phyloP scores from a whole-genome alignment of 2,113 vertebrate genomes.

The Sprattus sprattus region DNA sequence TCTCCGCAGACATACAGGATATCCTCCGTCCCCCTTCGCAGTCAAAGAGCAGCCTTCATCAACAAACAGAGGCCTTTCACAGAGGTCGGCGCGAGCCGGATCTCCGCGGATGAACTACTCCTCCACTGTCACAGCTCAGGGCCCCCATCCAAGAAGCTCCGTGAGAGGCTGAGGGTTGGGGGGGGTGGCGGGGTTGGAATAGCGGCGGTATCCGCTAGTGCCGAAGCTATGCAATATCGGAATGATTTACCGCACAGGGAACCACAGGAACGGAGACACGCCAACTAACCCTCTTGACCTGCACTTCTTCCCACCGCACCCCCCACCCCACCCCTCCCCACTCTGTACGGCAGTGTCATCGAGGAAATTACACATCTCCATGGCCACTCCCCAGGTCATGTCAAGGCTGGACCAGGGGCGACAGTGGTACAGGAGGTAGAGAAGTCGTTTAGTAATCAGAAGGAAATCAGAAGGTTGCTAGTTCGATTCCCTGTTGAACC shows the following conservation, averaged over 20 bases:
- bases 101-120: not conserved
- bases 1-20: slow-evolving; percentile 42
- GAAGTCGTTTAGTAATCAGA: too few species aligned
- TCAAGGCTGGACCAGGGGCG: not conserved
- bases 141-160: not conserved
- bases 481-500: too few species aligned
- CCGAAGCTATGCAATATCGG: not conserved
- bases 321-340: not conserved
- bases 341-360: slow-evolving; percentile 59
- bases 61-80: slow-evolving; percentile 29
- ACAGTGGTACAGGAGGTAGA: too few species aligned
- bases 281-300: slow-evolving; percentile 50
- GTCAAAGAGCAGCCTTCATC: slow-evolving; percentile 38
- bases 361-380: slow-evolving; percentile 55
- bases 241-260: slow-evolving; percentile 59
- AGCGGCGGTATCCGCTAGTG: too few species aligned
- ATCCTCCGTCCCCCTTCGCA: slow-evolving; percentile 21
- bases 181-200: too few species aligned
- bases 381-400: slow-evolving; percentile 21
- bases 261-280: slow-evolving; percentile 52
- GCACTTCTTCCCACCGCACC: slow-evolving; percentile 17
- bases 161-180: too few species aligned
- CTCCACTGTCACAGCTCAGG: slow-evolving; percentile 17
- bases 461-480: too few species aligned
- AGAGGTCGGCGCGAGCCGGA: not conserved